Base-by-base conservation (phyloP, 2,888 invertebrate species). In the Hermaeophaga mercurialis region DNA sequence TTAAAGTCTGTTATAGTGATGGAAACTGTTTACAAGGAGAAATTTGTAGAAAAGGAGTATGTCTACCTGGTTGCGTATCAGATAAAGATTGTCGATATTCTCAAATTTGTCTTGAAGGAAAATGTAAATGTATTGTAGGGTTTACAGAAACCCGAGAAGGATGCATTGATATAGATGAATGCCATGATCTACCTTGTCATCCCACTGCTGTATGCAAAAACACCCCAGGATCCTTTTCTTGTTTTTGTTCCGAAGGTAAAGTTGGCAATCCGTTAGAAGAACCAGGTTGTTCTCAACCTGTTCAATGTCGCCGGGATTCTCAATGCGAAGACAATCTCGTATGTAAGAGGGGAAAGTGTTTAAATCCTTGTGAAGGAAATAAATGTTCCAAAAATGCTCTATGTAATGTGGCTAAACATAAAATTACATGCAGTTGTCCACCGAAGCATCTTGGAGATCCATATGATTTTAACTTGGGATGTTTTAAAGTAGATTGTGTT, bases 11-110 rank as follows among this genome's bases (percentile, higher is more conserved):
- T 73, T 93, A 92, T 72, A 87, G 90, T 7, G 93, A 93, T 73
- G 91, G 90, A 70, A 95, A 94, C 72, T 95, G 95, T 70, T 80
- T 94, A 67, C 89, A 91, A 1, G 94, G 94, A 44, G 94, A 95
- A 80, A 86, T 94, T 56, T 94, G 95, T 67, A 85, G 86, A 59
- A 80, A 81, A 62, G 93, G 94, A 48, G 82, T 87, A 34, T 95
- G 95, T 70, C 85, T 89, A 70, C 84, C 88, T 1, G 95, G 95
- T 4, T 95, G 95, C 72, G 85, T 87, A 58, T 83, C 85, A 0
- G 91, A 92, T 73, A 82, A 86, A 1, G 94, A 94, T 70, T 94
- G 94, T 71, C 84, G 86, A 39, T 79, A 82, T 33, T 88, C 90
- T 60, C 90, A 94, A 78, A 78, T 88, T n/a, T 94, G 94, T 71